Conservation (phyloP, 1,140 invertebrate species). For the Pachypsylla venusta region DNA sequence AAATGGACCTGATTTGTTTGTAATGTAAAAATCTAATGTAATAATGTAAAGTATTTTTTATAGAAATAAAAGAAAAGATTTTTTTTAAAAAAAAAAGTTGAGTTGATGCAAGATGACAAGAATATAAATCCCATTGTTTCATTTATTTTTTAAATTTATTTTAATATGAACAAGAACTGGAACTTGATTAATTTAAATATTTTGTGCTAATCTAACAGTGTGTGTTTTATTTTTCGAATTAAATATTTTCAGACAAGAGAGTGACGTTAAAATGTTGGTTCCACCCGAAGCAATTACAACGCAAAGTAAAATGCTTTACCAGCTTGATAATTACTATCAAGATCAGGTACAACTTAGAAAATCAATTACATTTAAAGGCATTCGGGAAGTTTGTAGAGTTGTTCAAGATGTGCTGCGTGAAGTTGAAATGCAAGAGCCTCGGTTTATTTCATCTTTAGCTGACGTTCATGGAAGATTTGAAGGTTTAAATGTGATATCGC, state of each 20-base stretch:
- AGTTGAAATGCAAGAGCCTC: conserved; percentile 89
- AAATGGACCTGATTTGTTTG: too few species aligned
- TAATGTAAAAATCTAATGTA: too few species aligned
- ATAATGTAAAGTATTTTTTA: too few species aligned
- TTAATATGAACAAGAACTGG: too few species aligned
- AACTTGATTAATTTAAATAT: too few species aligned
- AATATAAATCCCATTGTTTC: too few species aligned
- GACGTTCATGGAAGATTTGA: conserved; percentile 81
- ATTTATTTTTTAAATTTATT: too few species aligned
- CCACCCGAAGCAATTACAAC: conserved; percentile 69
- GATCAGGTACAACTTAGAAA: conserved; percentile 76
- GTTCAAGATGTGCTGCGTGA: conserved; percentile 92
- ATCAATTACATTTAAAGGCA: conserved; percentile 66
- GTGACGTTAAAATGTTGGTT: conserved; percentile 48
- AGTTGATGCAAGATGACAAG: too few species aligned
- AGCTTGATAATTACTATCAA: conserved; percentile 86
- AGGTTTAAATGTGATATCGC: conserved; percentile 74
- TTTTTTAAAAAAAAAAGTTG: too few species aligned
- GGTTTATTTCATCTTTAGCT: conserved; percentile 83
- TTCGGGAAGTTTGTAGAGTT: conserved; percentile 85
- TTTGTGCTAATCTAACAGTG: too few species aligned
- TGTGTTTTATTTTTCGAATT: too few species aligned
- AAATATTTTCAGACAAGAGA: neutral
- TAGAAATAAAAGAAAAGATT: too few species aligned
- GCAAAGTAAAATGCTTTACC: conserved; percentile 77